Evolutionary conservation across 1,140 invertebrate genomes (phyloP).

Genomic region (Cotesia vestalis): DNA sequence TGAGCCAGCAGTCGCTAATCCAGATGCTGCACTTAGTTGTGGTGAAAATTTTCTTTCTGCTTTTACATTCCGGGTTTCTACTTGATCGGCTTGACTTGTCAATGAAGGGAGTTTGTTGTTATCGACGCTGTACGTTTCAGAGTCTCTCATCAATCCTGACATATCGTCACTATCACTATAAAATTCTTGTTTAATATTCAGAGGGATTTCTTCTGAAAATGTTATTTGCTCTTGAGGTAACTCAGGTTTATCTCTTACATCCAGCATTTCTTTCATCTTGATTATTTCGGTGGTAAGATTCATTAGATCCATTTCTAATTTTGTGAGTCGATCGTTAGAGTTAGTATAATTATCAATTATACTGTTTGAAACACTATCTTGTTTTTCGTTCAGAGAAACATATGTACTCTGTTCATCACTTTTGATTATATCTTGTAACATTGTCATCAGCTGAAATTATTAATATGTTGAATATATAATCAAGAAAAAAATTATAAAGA

Average conservation of each 20-base stretch:
- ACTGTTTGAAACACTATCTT: constrained; percentile 6
- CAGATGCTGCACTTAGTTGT: background rate
- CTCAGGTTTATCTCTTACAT: background rate
- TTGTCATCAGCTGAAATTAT: constrained; percentile 53
- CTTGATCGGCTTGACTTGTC: too few species aligned
- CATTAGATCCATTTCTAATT: constrained; percentile 41
- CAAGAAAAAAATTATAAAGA: too few species aligned
- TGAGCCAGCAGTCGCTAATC: background rate
- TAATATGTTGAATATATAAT: background rate
- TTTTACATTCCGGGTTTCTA: background rate
- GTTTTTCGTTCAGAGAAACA: background rate
- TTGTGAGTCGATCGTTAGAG: constrained; percentile 36
- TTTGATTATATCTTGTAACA: constrained; percentile 63
- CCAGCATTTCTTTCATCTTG: background rate
- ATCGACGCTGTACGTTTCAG: too few species aligned
- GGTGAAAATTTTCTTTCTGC: background rate
- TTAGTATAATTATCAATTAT: background rate
- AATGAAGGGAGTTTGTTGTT: too few species aligned
- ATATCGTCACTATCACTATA: background rate
- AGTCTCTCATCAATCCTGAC: too few species aligned
- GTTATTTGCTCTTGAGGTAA: background rate
- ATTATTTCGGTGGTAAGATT: constrained; percentile 27
- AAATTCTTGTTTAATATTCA: background rate
- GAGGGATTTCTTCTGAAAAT: background rate
- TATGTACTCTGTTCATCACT: constrained; percentile 28